Base-by-base conservation (phyloP, 2,888 invertebrate species). In the Sceliomorpha sp. region DNA sequence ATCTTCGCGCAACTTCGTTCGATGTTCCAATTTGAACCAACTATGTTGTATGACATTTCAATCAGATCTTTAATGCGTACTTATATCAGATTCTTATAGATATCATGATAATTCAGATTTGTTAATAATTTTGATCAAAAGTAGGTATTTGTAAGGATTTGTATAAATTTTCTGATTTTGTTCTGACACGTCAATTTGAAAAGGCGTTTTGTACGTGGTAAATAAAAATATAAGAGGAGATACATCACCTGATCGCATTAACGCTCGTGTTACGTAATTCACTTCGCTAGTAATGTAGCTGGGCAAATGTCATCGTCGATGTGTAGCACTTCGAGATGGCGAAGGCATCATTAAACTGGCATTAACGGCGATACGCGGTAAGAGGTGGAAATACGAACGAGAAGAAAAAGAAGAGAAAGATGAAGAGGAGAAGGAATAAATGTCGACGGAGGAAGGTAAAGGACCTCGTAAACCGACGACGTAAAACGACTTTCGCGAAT, bases 361-460 rank as follows among this genome's bases (percentile, higher is more conserved):
- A 71, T 63, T 67, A 59, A 63, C 59, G 47, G 59, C 53, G 53
- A 51, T 44, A 67, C 53, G 53, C 37, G 67, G 64, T 47, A 68
- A 59, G 62, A 62, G 60, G 55, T 60, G 60, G 68, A 64, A 72
- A 53, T 42, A 63, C 64, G 64, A 68, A 64, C 64, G 40, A 71
- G 40, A 44, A 58, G 13, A 59, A 59, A 56, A 53, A 59, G 26
- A 34, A 47, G 50, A 53, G 59, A 50, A 62, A 51, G 17, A 53
- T 58, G 53, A 9, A 59, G 63, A 48, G 58, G 53, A 58, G 51
- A 39, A 45, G 42, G 59, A 67, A 59, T 37, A 36, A 60, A 47
- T 55, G 34, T 51, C 44, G 29, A 48, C 31, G 24, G 48, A 40
- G 53, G 62, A 55, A 63, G 31, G n/a, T n/a, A n/a, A n/a, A n/a